These are phyloP conservation scores for Augochlorella aurata DNA, from an alignment of 2,888 invertebrate genomes.

Conservation along the genomic window DNA sequence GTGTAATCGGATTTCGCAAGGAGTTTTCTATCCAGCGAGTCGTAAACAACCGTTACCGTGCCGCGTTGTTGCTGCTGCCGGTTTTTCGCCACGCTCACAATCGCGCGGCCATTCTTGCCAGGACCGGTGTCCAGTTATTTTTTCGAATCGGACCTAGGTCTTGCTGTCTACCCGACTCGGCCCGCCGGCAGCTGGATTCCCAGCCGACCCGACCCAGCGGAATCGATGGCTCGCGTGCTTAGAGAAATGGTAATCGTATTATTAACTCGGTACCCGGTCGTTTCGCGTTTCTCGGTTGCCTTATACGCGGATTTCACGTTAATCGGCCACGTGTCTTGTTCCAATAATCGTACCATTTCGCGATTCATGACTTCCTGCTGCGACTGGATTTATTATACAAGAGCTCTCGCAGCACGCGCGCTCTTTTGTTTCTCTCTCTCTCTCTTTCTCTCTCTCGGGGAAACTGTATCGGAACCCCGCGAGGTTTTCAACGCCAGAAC, in stretches of 20 bases:
- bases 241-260: conserved; percentile 45
- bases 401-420: background rate
- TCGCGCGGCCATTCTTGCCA: background rate
- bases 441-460: background rate
- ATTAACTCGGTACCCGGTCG: conserved; percentile 19
- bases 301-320: conserved; percentile 45
- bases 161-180: no score
- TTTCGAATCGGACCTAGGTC: background rate
- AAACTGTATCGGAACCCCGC: background rate
- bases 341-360: conserved; percentile 44
- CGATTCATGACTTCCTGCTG: conserved; percentile 43
- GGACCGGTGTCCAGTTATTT: background rate
- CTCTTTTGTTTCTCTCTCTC: conserved; percentile 30
- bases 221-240: conserved; percentile 40
- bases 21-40: conserved; percentile 5
- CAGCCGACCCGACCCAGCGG: background rate
- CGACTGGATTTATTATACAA: conserved; percentile 35
- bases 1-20: conserved; percentile 52
- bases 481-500: background rate
- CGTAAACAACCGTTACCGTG: conserved; percentile 38
- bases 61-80: background rate
- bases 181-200: background rate
- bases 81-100: background rate
- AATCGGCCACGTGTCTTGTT: conserved; percentile 49
- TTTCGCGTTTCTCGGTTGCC: conserved; percentile 21